Conservation (phyloP, 1,140 invertebrate species). For the Anastrepha obliqua region DNA sequence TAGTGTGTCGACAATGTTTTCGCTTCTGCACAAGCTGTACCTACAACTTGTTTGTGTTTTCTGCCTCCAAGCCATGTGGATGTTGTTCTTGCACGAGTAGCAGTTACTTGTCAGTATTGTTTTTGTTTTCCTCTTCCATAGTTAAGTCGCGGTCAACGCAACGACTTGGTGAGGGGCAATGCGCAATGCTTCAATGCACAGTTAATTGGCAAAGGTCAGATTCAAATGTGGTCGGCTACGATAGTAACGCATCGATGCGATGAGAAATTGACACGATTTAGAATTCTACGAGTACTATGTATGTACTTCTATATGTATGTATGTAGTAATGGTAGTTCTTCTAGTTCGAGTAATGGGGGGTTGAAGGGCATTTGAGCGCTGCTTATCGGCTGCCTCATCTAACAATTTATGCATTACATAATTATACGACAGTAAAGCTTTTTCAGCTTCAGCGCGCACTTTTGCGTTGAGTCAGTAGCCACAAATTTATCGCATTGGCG, state of each 20-base stretch:
- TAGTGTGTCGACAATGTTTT: not conserved
- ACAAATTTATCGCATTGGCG: not conserved
- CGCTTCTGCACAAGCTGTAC: not conserved
- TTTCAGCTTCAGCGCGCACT: not conserved
- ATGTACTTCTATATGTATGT: not conserved
- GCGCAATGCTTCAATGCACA: not conserved
- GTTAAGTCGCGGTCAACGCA: not conserved
- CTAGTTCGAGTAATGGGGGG: not conserved
- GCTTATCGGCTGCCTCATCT: not conserved
- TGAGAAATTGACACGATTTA: not conserved
- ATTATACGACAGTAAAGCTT: not conserved
- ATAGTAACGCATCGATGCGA: not conserved
- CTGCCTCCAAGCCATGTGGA: not conserved
- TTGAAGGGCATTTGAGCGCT: not conserved
- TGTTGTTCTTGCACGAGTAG: not conserved
- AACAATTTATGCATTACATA: not conserved
- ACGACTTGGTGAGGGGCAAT: not conserved
- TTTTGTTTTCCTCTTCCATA: not conserved
- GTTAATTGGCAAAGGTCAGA: slow-evolving; percentile 49
- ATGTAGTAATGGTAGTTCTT: not conserved
- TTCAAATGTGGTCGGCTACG: not conserved
- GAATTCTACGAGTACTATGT: no score
- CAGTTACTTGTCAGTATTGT: not conserved
- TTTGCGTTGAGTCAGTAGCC: not conserved
- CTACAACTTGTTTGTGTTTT: slow-evolving; percentile 24